Evolutionary conservation across 2,797 vertebrate species (phyloP).

Genomic region (Macropus fuliginosus): DNA sequence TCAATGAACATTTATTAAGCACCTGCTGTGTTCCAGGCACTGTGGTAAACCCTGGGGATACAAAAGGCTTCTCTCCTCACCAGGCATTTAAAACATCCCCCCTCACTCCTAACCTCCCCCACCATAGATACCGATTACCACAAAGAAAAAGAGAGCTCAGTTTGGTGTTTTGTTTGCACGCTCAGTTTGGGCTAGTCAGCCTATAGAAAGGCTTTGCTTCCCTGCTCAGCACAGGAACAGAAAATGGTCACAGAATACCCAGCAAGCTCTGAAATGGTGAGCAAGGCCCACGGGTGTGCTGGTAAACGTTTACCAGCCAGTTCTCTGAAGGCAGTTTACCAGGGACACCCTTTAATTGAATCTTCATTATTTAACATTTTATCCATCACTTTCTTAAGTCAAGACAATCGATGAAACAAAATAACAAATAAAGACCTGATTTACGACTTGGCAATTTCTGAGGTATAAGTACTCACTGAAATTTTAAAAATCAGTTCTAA

Average conservation of each 20-base stretch:
- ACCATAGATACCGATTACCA: background rate
- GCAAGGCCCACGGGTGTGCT: background rate
- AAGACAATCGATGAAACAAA: background rate
- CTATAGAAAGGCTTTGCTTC: background rate
- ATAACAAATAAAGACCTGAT: background rate
- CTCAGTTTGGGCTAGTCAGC: background rate
- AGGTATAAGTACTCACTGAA: background rate
- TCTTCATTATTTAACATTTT: background rate
- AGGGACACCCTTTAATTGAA: background rate
- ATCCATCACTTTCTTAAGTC: background rate
- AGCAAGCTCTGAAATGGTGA: background rate
- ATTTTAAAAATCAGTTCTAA: background rate
- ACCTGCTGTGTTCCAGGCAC: background rate
- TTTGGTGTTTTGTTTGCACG: background rate
- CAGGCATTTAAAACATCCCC: background rate
- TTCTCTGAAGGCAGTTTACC: background rate
- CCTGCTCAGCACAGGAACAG: background rate
- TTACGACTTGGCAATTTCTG: background rate
- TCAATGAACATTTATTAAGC: background rate
- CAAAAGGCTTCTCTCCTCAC: background rate
- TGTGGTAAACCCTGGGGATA: background rate
- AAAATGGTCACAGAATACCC: background rate
- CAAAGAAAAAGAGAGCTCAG: background rate
- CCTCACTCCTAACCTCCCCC: background rate
- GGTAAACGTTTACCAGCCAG: background rate